Evolutionary conservation across 2,797 vertebrate species (phyloP).

Genomic region (Phoxinus dragarum): DNA sequence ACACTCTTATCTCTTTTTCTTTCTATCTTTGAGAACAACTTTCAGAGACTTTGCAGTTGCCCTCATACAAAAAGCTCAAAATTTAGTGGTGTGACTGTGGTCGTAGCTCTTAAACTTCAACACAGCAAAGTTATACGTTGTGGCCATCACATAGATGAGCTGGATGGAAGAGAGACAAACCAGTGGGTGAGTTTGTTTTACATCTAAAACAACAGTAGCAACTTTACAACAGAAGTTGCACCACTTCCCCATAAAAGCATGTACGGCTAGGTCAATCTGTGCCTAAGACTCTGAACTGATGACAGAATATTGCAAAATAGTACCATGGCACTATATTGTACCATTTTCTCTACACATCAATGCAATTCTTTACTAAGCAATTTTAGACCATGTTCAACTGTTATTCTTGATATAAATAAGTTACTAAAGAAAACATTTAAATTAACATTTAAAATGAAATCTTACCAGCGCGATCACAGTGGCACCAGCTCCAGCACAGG

Average conservation of each 20-base stretch:
- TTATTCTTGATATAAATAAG: not conserved
- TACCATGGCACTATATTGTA: not conserved
- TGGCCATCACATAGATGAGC: constrained; percentile 95
- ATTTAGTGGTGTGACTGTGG: constrained; percentile 91
- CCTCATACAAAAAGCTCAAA: constrained; percentile 71
- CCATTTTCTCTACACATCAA: not conserved
- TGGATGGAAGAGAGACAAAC: constrained; percentile 67
- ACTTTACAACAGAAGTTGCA: not conserved
- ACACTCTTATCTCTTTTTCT: not conserved
- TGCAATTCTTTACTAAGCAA: not conserved
- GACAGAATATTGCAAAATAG: not conserved
- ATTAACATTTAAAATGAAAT: constrained; percentile 46
- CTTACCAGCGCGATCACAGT: constrained; percentile 97
- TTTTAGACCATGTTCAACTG: not conserved
- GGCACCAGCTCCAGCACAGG: constrained; percentile 94
- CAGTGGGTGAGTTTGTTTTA: constrained; percentile 51
- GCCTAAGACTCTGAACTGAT: no score
- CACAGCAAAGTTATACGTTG: constrained; percentile 92
- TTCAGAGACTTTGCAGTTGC: constrained; percentile 45
- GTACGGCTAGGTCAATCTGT: not conserved
- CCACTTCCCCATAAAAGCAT: not conserved
- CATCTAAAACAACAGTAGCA: not conserved
- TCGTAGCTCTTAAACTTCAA: constrained; percentile 94
- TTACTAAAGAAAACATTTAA: not conserved
- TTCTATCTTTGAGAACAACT: constrained; percentile 25